Evolutionary conservation across 1,140 invertebrate genomes (phyloP).

Genomic region (Callitettix versicolor): DNA sequence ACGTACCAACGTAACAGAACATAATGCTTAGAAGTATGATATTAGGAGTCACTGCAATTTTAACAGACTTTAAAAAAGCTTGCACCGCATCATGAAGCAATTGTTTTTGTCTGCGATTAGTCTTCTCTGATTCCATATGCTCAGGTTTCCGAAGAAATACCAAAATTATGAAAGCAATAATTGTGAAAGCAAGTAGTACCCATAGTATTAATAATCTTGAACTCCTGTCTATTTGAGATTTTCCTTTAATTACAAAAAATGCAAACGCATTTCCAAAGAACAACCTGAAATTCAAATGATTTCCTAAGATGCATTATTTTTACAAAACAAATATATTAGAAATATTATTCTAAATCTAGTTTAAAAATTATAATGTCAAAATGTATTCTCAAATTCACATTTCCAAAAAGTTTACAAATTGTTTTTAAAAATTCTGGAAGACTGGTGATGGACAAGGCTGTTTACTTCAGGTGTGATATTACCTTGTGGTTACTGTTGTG

Average conservation of each 20-base stretch:
- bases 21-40: slow-evolving; percentile 77
- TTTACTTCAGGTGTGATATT: no score
- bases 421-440: no score
- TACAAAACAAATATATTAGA: no score
- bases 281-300: slow-evolving; percentile 22
- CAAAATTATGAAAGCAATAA: slow-evolving; percentile 59
- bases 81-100: slow-evolving; percentile 26
- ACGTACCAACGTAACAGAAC: slow-evolving; percentile 77
- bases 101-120: no score
- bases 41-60: slow-evolving; percentile 63
- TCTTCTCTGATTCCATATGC: background rate
- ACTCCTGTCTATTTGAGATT: slow-evolving; percentile 38
- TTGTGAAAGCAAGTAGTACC: slow-evolving; percentile 56
- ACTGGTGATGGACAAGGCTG: no score
- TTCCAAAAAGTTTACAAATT: no score
- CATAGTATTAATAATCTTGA: slow-evolving; percentile 63
- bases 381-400: no score
- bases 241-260: slow-evolving; percentile 16
- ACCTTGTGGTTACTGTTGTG: no score
- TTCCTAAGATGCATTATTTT: no score
- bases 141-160: slow-evolving; percentile 40
- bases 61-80: slow-evolving; percentile 63
- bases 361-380: no score
- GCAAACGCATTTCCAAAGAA: slow-evolving; percentile 22
- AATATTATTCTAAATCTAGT: no score